Base-by-base conservation (phyloP, 2,113 vertebrate species). In the Ammodytes marinus region DNA sequence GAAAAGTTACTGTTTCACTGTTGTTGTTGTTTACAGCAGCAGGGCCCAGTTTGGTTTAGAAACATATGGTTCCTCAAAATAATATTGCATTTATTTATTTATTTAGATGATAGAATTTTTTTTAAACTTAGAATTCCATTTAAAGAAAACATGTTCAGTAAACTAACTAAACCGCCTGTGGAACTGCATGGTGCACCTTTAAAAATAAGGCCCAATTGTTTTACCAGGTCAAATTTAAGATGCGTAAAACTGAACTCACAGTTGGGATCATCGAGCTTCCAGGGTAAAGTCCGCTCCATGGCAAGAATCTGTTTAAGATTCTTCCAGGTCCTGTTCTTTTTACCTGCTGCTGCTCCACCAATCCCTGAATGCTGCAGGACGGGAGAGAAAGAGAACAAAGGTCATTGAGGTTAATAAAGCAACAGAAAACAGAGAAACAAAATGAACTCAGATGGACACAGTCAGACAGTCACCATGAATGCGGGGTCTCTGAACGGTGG, bases 251-350 rank as follows among this genome's bases (percentile, higher is more conserved):
- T 27, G 27, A 63, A 91, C 98, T 96, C 93, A 99, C 98, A 99
- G 95, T 94, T 99, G 67, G 98, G 97, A 94, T 99, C 97, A 60
- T 93, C 96, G 79, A 98, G 93, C 94, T 97, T 97, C 98, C 98
- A 99, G 40, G 97, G 96, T 89, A 99, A 95, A 58, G 97, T 96
- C 91, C 96, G 96, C 96, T 99, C 98, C 53, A 96, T 95, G 87
- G 96, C 95, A 77, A 99, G 95, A 90, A 99, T 99, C 93, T 99
- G 98, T 93, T 99, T 99, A 78, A 99, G 97, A 93, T 99, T 99
- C 94, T 99, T 99, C 98, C 98, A 99, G 80, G 98, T 97, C 90
- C 98, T 95, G 80, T 98, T 99, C 95, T 99, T 99, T 93, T 99
- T 99, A 88, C 98, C 98, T 84, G 97, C 98, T 69, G 97, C 96